Evolutionary conservation across 2,797 vertebrate genomes (phyloP), one percentile per base, ranked within the genome.

Genomic region (Thalassophryne amazonica): DNA sequence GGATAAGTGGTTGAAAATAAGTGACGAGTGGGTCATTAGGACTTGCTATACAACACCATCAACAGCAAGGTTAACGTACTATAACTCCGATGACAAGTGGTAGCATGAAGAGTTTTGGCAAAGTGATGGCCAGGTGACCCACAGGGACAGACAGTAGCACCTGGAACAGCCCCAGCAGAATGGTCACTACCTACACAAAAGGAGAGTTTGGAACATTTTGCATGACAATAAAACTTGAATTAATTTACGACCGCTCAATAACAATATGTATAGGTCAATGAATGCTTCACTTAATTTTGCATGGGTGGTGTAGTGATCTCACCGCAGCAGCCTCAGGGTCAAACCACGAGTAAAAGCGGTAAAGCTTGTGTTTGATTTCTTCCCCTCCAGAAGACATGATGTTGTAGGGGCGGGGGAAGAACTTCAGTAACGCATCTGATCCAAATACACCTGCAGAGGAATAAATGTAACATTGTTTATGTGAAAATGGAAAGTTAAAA

Each of bases 111-210:
- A 89, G 24, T 3, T 48, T 59, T 5, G 69, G 51, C 21, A 78
- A 3, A 21, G 7, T 18, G 2, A 10, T 0, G 4, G 60, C 40
- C 6, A 56, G 0, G 17, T 60, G 67, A 31, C 72, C 71, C 0
- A 85, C 35, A 0, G 83, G 77, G 11, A 78, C 10, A 11, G 80
- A 60, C 42, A 91, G 47, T 18, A 91, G 20, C 18, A 89, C 2
- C 58, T 91, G 89, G 57, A 89, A 72, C 23, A 87, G 24, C 15
- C 90, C 90, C 23, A 89, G 9, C 40, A 89, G 60, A 63, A 91
- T 81, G 34, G 78, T 68, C 49, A 81, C 58, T 59, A 90, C 80
- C 90, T 91, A 30, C 9, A 68, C 23, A 39, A 12, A 69, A 13
- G 34, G n/a, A 51, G 3, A 42, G 5, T n/a, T n/a, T n/a, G n/a